phyloP scores from a whole-genome alignment of 2,113 vertebrate genomes.

The Ciconia boyciana region DNA sequence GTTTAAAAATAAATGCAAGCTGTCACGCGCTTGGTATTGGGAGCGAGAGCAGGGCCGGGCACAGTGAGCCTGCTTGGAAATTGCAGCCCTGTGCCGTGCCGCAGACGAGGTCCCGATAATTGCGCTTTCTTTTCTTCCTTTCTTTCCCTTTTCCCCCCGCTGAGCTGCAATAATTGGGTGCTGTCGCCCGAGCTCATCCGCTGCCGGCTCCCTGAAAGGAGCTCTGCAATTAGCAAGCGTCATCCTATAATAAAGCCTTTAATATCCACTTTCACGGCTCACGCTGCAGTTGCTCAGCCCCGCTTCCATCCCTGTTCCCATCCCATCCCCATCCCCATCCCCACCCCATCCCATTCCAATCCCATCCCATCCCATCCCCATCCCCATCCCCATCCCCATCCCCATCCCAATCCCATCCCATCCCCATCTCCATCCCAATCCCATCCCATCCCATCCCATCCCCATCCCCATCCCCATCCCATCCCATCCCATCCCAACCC shows the following conservation, averaged over 20 bases:
- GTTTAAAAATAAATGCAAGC: neutral
- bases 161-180: constrained; percentile 77
- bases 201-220: constrained; percentile 71
- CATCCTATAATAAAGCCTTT: constrained; percentile 73
- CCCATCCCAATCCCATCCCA: neutral
- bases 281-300: constrained; percentile 52
- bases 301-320: neutral
- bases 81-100: constrained; percentile 16
- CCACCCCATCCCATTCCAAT: no score
- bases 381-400: no score
- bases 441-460: neutral
- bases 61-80: neutral
- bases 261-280: constrained; percentile 64
- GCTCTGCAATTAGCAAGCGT: constrained; percentile 74
- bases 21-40: neutral
- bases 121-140: constrained; percentile 55
- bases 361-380: neutral
- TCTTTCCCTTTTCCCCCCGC: constrained; percentile 27
- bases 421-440: no score
- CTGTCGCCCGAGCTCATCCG: constrained; percentile 68
- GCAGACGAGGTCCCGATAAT: constrained; percentile 66
- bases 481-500: neutral
- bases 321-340: no score
- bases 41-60: neutral
- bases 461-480: no score